Conservation (phyloP, 23 tunicate species). For the Clavelina lepadiformis region DNA sequence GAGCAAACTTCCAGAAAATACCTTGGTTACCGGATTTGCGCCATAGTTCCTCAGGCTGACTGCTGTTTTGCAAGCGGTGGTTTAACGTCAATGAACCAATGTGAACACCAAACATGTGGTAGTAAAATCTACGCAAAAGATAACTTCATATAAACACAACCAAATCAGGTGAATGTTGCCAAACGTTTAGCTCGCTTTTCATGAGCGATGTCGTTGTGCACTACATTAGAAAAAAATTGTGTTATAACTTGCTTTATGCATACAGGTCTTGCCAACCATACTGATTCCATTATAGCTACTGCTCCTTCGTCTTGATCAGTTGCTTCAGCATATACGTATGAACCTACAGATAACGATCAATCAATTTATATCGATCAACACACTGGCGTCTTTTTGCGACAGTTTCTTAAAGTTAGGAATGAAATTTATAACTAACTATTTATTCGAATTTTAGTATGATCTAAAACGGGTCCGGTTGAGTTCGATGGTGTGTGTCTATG, state of each 20-base stretch:
- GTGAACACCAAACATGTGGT: conserved; percentile 67
- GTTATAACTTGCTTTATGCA: conserved; percentile 50
- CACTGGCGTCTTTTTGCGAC: not conserved
- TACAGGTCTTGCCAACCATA: conserved; percentile 48
- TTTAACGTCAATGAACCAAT: conserved; percentile 37
- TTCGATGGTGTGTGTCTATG: conserved; percentile 67
- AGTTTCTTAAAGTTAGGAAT: not conserved
- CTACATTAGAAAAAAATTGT: no score
- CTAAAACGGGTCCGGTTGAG: conserved; percentile 66
- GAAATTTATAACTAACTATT: conserved; percentile 47
- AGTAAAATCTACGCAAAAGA: conserved; percentile 47
- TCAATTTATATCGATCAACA: no score
- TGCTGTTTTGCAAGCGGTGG: not conserved
- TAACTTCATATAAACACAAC: no score
- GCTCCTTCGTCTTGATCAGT: conserved; percentile 56
- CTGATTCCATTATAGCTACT: conserved; percentile 45
- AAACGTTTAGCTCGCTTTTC: no score
- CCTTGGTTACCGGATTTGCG: conserved; percentile 72
- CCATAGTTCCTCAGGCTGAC: conserved; percentile 31
- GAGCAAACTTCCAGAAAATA: conserved; percentile 50
- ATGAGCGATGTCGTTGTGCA: no score
- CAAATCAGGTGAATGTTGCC: no score
- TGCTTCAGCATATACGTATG: conserved; percentile 79
- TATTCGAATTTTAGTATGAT: conserved; percentile 48
- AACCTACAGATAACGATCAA: conserved; percentile 26